These are phyloP conservation scores for Onychomys leucogaster DNA, from an alignment of 2,797 vertebrate genomes.

Conservation along the genomic window DNA sequence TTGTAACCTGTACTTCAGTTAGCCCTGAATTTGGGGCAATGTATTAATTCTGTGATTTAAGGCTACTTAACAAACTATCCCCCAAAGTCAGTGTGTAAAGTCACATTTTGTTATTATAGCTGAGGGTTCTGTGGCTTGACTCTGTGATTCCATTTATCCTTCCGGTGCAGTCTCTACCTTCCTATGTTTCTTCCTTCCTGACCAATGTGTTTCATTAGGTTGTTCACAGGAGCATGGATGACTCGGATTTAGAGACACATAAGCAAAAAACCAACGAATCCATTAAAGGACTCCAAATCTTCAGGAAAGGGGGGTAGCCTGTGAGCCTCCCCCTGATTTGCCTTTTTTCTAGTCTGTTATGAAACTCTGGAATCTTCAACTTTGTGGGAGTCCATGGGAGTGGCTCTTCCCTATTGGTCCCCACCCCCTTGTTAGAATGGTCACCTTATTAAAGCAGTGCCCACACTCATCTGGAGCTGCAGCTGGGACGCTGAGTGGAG, in stretches of 20 bases:
- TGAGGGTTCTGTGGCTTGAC: neutral
- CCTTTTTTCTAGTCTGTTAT: neutral
- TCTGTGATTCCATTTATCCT: neutral
- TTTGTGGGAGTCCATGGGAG: neutral
- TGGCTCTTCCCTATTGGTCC: neutral
- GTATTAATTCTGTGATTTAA: neutral
- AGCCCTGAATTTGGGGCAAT: neutral
- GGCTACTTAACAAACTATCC: neutral
- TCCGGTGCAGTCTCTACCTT: too few relatives aligned
- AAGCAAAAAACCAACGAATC: too few relatives aligned
- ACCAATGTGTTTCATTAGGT: neutral
- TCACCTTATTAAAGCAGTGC: neutral
- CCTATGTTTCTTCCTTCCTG: too few relatives aligned
- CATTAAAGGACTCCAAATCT: neutral
- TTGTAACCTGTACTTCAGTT: neutral
- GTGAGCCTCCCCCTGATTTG: neutral
- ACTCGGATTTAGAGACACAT: too few relatives aligned
- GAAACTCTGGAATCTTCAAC: neutral
- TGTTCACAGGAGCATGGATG: neutral
- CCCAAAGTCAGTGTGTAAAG: neutral
- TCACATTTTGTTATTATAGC: neutral
- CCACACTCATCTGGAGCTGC: neutral
- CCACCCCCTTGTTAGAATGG: rapidly evolving
- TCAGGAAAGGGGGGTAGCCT: neutral
- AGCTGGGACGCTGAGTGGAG: neutral